Percentiles rank a stretch among this genome's conserved stretches.
phyloP scores from a whole-genome alignment of 2,113 vertebrate genomes.

The Notothenia rossii region DNA sequence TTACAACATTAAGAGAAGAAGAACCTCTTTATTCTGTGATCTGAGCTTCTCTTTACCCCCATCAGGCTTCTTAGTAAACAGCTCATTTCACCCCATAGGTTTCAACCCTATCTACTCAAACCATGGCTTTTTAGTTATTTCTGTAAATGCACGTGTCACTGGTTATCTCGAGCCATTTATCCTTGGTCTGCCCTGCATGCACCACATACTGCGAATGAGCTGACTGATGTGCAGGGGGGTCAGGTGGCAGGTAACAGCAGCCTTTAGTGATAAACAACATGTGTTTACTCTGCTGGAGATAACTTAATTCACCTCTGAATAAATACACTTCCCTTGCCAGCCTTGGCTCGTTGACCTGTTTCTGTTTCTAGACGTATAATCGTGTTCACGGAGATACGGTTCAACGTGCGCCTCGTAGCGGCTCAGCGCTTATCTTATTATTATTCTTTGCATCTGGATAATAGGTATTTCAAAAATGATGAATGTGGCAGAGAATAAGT shows the following conservation, averaged over 20 bases:
- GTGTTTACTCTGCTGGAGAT: neutral
- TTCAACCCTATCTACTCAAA: neutral
- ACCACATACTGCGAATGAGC: neutral
- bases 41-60: too few species aligned
- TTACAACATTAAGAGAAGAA: too few species aligned
- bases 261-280: neutral
- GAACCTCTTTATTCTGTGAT: too few species aligned
- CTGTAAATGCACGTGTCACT: neutral
- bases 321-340: neutral
- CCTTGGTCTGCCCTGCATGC: neutral
- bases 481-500: neutral
- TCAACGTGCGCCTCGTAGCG: neutral
- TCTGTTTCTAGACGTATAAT: conserved; percentile 24
- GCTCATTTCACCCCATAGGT: too few species aligned
- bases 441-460: neutral
- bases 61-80: too few species aligned
- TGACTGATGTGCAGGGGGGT: neutral
- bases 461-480: neutral
- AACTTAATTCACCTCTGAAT: conserved; percentile 8
- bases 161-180: neutral
- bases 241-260: neutral
- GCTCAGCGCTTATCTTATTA: neutral
- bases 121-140: neutral
- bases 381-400: conserved; percentile 40
- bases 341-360: neutral